phyloP scores from a whole-genome alignment of 2,797 vertebrate genomes.

The Taeniopygia guttata region DNA sequence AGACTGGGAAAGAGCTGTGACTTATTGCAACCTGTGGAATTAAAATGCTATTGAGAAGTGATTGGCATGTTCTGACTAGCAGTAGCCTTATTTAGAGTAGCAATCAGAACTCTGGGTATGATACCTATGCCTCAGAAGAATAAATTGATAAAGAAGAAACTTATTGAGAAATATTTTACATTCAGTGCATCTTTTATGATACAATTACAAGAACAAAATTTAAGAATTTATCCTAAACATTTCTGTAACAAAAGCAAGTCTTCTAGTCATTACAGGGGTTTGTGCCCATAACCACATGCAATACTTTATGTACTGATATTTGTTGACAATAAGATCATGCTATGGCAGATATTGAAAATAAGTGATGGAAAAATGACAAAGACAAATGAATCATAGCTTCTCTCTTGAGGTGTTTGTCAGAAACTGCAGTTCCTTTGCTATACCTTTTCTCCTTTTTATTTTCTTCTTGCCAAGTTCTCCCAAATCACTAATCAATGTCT shows the following conservation, averaged over 20 bases:
- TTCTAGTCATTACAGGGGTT: not conserved
- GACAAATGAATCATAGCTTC: not conserved
- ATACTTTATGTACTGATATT: not conserved
- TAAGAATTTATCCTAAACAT: not conserved
- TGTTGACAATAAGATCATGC: not conserved
- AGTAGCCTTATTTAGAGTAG: not conserved
- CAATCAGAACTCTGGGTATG: not conserved
- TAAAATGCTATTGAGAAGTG: not conserved
- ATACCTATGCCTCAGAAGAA: not conserved
- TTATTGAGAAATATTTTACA: not conserved
- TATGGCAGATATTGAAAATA: slow-evolving; percentile 3
- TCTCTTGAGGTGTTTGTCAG: not conserved
- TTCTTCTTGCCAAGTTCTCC: slow-evolving; percentile 22
- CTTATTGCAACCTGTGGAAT: not conserved
- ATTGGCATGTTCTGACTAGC: not conserved
- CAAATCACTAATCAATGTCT: slow-evolving; percentile 21
- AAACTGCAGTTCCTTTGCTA: not conserved
- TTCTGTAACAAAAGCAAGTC: not conserved
- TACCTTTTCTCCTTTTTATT: not conserved
- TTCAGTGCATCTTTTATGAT: not conserved
- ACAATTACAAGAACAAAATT: not conserved
- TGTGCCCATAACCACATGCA: not conserved
- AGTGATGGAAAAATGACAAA: not conserved
- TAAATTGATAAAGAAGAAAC: not conserved
- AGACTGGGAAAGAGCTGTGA: not conserved